phyloP scores from a whole-genome alignment of 2,797 vertebrate species.

The Sus cebifrons region DNA sequence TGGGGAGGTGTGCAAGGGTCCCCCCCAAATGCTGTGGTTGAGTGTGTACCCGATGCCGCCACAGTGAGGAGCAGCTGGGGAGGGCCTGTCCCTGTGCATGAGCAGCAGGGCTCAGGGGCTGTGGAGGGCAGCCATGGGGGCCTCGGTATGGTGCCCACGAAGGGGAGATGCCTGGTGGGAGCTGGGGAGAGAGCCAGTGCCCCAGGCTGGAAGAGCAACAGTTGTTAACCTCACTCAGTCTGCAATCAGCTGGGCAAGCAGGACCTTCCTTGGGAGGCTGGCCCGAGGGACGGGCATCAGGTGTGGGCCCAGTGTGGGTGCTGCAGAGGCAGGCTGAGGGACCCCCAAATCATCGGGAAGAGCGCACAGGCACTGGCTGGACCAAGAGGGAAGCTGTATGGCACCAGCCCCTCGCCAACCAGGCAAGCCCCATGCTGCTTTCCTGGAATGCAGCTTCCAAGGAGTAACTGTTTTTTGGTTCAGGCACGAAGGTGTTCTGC shows the following conservation, averaged over 20 bases:
- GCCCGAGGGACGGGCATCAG: background rate
- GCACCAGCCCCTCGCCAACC: background rate
- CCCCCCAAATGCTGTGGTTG: background rate
- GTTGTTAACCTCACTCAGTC: background rate
- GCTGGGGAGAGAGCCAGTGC: background rate
- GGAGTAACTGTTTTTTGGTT: background rate
- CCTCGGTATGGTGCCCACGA: background rate
- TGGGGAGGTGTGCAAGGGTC: background rate
- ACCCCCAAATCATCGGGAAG: no score
- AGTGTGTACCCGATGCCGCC: background rate
- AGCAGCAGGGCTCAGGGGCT: background rate
- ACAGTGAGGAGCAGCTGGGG: background rate
- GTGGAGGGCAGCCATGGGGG: background rate
- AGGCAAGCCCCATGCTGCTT: background rate
- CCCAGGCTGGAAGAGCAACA: background rate
- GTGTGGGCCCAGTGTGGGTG: background rate
- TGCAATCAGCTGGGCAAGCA: background rate
- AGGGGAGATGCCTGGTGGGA: background rate
- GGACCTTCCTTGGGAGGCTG: background rate
- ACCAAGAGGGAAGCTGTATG: background rate
- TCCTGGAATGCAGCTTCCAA: background rate
- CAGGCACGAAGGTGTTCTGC: background rate
- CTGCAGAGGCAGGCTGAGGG: accelerated
- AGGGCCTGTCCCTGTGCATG: background rate
- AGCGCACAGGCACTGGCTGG: background rate